phyloP scores from a whole-genome alignment of 2,888 invertebrate genomes.

The Scaptomyza reducta region DNA sequence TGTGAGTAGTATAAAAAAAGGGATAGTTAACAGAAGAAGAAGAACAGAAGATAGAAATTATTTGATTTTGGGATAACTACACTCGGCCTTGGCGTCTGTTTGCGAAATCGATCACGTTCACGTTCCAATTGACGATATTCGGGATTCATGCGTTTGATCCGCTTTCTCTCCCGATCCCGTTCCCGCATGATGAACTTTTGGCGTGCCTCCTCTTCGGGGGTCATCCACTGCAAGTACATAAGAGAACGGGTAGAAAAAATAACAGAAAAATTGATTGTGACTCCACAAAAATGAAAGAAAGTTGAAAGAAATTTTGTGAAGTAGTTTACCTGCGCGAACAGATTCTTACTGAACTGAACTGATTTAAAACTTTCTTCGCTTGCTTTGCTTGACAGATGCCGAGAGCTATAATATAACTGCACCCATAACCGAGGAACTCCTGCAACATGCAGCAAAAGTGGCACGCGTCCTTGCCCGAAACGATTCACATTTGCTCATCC shows the following conservation, averaged over 20 bases:
- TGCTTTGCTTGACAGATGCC: no score
- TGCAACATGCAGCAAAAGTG: constrained; percentile 87
- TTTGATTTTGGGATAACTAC: constrained; percentile 64
- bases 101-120: constrained; percentile 79
- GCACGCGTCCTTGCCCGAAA: constrained; percentile 87
- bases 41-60: constrained; percentile 11
- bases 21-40: constrained; percentile 23
- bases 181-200: constrained; percentile 80
- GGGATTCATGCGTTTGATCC: constrained; percentile 77
- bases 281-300: constrained; percentile 1
- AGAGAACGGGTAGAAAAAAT: constrained; percentile 49
- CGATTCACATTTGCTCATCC: constrained; percentile 84
- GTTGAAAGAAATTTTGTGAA: neutral
- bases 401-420: constrained; percentile 88
- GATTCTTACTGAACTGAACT: neutral
- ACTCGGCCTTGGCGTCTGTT: constrained; percentile 80
- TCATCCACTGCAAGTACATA: constrained; percentile 75
- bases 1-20: constrained; percentile 1
- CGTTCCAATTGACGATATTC: constrained; percentile 80
- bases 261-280: constrained; percentile 25
- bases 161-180: constrained; percentile 76
- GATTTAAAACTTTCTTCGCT: neutral
- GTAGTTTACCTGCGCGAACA: constrained; percentile 12
- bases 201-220: constrained; percentile 77
- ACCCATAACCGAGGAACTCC: constrained; percentile 88